Base-by-base conservation (phyloP, 2,113 vertebrate species). In the Plecturocebus donacophilus region DNA sequence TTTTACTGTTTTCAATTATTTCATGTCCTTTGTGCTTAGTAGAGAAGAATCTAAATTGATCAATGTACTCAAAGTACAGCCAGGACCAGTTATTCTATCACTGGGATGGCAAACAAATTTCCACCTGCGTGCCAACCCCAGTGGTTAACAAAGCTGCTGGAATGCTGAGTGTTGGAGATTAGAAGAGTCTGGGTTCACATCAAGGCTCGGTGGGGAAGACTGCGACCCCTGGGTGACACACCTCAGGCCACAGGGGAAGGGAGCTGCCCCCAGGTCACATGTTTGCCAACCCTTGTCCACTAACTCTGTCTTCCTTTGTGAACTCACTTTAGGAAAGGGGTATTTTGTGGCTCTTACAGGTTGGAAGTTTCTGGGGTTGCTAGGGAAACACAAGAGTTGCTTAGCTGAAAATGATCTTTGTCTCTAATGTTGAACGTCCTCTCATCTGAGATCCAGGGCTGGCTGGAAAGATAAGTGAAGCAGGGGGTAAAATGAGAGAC, bases 71-170 rank as follows among this genome's bases (percentile, higher is more conserved):
- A 8, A n/a, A 61, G 70, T 4, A 32, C 40, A 76, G 32, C 30
- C 20, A 86, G 32, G 32, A 40, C 38, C 19, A 56, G 8, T 64
- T 64, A 64, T 32, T 42, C 38, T n/a, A 3, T n/a, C 5, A 2
- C 32, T 30, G 13, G n/a, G 35, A 77, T 64, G 35, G 47, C 49
- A 30, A 17, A 40, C 17, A 49, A 17, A 6, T 73, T 25, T 38
- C 52, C 42, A 30, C 16, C 8, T 11, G 52, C 52, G 23, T 35
- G 19, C 9, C 13, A 21, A 6, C 35, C 10, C 1, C 0, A 2
- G 20, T 45, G 32, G 68, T 8, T 61, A 2, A 4, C 0, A 0
- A 30, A 61, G 30, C 13, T 27, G 19, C 11, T 1, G 8, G 10
- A 14, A 3, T 10, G 38, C 52, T 12, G 68, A 38, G 21, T 17